Evolutionary conservation across 2,888 invertebrate species (phyloP), one percentile per base, ranked within the genome.

Genomic region (Campoplex nolae): DNA sequence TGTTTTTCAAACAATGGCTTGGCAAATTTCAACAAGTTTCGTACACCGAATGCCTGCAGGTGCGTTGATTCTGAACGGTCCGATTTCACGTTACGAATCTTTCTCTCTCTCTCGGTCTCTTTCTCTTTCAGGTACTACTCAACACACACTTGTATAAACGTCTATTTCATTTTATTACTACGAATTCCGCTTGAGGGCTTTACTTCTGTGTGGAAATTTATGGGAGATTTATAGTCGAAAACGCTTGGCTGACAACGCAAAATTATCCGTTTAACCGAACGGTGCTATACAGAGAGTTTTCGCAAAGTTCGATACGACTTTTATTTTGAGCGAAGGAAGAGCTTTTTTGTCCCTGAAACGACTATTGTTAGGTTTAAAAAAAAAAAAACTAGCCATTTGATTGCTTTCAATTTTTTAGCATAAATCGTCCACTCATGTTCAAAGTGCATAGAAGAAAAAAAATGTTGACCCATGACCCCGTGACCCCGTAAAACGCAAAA

Each of bases 21-120:
- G 54, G 65, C 28, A 35, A 54, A 74, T 74, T 65, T 54, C 28
- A 51, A 79, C 48, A 42, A 65, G 74, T 65, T 42, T 75, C n/a
- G 23, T 80, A 56, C 48, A 45, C 38, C 32, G 28, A 81, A 74
- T 28, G 65, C 16, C 73, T 28, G 28, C 54, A 74, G 74, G 54
- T 8, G 58, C 45, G 23, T 58, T 28, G 42, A 74, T 28, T 74
- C 54, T 48, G 65, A 51, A 54, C 54, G 32, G 65, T 81, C 38
- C 65, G 54, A 74, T 80, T 67, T 28, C 23, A 42, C 80, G 54
- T 81, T 65, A 74, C 38, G 16, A 73, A 81, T 65, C n/a, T 67
- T 35, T 67, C 74, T 48, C 65, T 28, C 23, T 6, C 58, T 62
- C 58, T 62, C 58, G 11, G 28, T 45, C 45, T 45, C 45, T 11